Evolutionary conservation across 2,113 vertebrate genomes (phyloP).

Genomic region (Pelusios castaneus): DNA sequence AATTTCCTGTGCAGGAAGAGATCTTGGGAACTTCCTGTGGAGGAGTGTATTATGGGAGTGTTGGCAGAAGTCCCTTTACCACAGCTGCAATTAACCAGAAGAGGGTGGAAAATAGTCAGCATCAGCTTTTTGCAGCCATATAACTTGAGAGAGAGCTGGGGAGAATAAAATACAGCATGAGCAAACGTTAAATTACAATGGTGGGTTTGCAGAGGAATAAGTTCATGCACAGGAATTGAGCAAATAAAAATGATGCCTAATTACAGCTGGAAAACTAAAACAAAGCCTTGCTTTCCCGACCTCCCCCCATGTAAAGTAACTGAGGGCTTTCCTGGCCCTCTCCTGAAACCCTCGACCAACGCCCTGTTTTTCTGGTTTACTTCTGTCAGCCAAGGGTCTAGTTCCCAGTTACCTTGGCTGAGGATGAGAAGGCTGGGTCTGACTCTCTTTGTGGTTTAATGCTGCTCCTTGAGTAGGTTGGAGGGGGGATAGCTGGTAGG

Average conservation of each 20-base stretch:
- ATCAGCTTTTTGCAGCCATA: slow-evolving; percentile 7
- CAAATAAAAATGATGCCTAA: not conserved
- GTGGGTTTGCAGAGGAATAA: not conserved
- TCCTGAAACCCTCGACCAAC: not conserved
- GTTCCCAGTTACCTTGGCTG: not conserved
- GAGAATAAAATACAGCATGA: not conserved
- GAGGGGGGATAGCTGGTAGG: not conserved
- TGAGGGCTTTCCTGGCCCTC: not conserved
- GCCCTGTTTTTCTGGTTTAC: not conserved
- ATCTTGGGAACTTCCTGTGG: slow-evolving; percentile 91
- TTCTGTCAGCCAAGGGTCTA: fast-evolving
- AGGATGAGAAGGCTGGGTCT: not conserved
- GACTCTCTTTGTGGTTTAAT: not conserved
- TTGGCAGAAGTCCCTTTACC: slow-evolving; percentile 81
- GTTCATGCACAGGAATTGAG: not conserved
- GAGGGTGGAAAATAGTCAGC: slow-evolving; percentile 15
- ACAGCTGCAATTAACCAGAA: slow-evolving; percentile 78
- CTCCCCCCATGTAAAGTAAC: not conserved
- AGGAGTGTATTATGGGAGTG: slow-evolving; percentile 83
- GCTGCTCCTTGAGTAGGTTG: not conserved
- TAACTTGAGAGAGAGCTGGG: not conserved
- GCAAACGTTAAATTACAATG: slow-evolving; percentile 23
- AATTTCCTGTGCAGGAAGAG: slow-evolving; percentile 92
- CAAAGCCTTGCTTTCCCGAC: not conserved
- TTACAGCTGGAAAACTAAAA: not conserved